Evolutionary conservation across 1,140 invertebrate species (phyloP).

Genomic region (Sminthurides bifidus): DNA sequence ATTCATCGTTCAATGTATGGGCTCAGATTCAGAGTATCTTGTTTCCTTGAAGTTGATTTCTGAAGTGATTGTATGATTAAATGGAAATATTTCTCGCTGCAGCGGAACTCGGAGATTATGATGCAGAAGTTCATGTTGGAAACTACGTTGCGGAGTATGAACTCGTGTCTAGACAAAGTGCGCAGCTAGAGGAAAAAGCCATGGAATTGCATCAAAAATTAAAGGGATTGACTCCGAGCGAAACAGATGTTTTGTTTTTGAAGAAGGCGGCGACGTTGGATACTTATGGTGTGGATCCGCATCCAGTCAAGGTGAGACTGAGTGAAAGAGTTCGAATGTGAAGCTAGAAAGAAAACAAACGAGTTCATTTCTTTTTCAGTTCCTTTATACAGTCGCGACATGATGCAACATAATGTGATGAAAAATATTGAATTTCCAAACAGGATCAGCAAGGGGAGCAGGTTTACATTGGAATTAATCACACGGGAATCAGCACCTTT

Average conservation of each 20-base stretch:
- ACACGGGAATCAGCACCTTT: slow-evolving; percentile 86
- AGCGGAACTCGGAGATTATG: slow-evolving; percentile 91
- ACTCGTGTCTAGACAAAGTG: slow-evolving; percentile 69
- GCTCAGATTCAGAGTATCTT: not conserved
- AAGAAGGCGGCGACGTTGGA: slow-evolving; percentile 78
- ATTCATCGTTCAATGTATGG: slow-evolving; percentile 81
- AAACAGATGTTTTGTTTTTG: slow-evolving; percentile 72
- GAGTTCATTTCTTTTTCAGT: slow-evolving; percentile 2
- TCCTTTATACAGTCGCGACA: too few relatives aligned
- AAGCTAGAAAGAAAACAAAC: too few relatives aligned
- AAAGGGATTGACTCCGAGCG: slow-evolving; percentile 47
- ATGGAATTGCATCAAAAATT: slow-evolving; percentile 69
- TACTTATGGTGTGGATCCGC: slow-evolving; percentile 93
- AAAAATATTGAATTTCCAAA: too few relatives aligned
- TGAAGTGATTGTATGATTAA: not conserved
- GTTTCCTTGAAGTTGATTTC: not conserved
- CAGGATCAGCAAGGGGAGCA: slow-evolving; percentile 81
- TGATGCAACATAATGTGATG: too few relatives aligned
- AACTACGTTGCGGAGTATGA: slow-evolving; percentile 87
- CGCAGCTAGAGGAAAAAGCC: slow-evolving; percentile 76
- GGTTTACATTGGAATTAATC: slow-evolving; percentile 87
- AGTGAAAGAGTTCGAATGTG: too few relatives aligned
- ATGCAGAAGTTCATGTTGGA: slow-evolving; percentile 71
- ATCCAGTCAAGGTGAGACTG: slow-evolving; percentile 88
- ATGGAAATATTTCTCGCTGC: slow-evolving; percentile 32